Conservation (phyloP, 2,113 vertebrate genomes). For the Ahaetulla prasina region DNA sequence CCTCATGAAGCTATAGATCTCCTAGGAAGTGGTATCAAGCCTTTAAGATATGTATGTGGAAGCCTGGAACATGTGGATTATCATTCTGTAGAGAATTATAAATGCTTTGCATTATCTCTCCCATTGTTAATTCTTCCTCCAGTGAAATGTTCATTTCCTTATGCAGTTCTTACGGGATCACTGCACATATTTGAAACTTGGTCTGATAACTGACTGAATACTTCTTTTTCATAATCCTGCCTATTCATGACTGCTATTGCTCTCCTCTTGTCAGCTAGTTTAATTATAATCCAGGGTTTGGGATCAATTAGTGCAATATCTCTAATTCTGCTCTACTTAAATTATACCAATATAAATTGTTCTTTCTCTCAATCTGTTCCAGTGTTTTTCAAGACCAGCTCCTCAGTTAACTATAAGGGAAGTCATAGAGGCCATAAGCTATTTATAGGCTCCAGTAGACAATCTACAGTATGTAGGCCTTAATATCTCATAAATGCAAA, state of each 20-base stretch:
- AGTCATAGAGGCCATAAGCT: not conserved
- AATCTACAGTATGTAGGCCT: not conserved
- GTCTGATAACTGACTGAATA: not conserved
- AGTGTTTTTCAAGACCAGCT: not conserved
- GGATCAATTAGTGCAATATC: not conserved
- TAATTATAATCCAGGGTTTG: not conserved
- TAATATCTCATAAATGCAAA: not conserved
- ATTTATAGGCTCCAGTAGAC: not conserved
- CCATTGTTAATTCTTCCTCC: not conserved
- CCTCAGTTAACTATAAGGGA: not conserved
- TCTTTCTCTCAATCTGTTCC: not conserved
- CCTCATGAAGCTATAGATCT: not conserved
- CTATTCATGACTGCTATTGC: not conserved
- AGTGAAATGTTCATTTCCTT: not conserved
- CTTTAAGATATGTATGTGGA: not conserved
- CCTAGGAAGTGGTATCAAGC: not conserved
- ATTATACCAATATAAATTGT: not conserved
- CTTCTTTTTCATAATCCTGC: not conserved
- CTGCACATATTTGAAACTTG: not conserved
- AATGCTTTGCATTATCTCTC: not conserved
- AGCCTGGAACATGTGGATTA: not conserved
- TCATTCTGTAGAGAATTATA: not conserved
- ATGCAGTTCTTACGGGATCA: not conserved
- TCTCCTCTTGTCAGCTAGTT: not conserved
- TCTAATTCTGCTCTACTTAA: not conserved